phyloP scores from a whole-genome alignment of 1,140 invertebrate species.

The Megalopta genalis region DNA sequence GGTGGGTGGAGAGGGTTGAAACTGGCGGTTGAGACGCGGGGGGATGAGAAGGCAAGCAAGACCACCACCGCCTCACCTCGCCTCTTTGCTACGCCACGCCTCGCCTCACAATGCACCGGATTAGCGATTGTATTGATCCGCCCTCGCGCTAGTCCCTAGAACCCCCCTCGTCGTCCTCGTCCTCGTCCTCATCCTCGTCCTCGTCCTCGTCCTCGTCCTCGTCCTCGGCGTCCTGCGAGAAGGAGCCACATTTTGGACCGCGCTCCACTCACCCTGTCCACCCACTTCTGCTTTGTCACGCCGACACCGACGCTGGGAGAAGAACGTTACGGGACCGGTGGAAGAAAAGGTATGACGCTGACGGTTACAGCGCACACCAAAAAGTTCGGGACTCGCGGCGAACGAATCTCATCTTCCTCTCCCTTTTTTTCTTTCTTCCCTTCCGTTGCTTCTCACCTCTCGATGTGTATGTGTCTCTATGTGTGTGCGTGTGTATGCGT shows the following conservation, averaged over 20 bases:
- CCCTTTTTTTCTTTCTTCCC: neutral
- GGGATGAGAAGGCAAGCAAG: conserved; percentile 70
- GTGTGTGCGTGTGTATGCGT: too few species aligned
- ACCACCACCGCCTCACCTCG: conserved; percentile 69
- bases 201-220: conserved; percentile 53
- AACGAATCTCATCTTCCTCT: neutral
- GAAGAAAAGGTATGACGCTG: conserved; percentile 44
- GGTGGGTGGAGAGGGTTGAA: conserved; percentile 55
- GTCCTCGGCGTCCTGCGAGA: conserved; percentile 63
- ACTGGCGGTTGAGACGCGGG: conserved; percentile 61
- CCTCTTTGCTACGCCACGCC: conserved; percentile 78
- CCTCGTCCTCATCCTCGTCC: conserved; percentile 11
- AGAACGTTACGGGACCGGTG: conserved; percentile 29
- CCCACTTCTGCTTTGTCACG: conserved; percentile 60
- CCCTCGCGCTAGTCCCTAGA: conserved; percentile 78
- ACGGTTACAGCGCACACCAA: conserved; percentile 40
- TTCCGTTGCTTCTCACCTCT: neutral
- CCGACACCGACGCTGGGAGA: conserved; percentile 56
- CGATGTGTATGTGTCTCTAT: too few species aligned
- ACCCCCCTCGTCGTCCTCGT: conserved; percentile 59
- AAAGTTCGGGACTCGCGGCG: conserved; percentile 5
- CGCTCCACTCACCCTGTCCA: conserved; percentile 56
- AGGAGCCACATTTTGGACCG: conserved; percentile 74
- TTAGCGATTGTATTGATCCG: conserved; percentile 81
- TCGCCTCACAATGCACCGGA: conserved; percentile 78